Evolutionary conservation across 2,113 vertebrate genomes (phyloP).

Genomic region (Trochalopteron elliotii): DNA sequence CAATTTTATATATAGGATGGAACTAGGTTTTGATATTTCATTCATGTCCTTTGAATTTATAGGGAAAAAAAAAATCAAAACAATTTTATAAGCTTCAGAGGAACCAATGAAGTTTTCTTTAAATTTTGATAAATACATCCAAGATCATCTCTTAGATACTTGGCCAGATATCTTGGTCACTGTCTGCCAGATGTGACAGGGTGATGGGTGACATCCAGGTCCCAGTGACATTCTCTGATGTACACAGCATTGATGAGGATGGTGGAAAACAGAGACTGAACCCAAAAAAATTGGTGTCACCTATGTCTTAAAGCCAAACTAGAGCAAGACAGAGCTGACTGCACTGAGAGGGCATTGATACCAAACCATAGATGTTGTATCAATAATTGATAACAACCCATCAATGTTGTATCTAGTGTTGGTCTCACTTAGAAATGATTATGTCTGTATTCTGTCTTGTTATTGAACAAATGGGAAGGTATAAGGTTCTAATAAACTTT

Average conservation of each 20-base stretch:
- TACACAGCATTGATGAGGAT: neutral
- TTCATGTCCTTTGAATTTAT: neutral
- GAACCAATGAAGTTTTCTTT: neutral
- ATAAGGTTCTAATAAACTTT: neutral
- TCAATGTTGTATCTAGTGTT: neutral
- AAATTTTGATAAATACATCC: neutral
- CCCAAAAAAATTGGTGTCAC: neutral
- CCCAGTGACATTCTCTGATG: neutral
- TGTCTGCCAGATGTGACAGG: neutral
- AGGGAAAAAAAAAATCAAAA: rapidly evolving
- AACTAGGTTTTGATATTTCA: neutral
- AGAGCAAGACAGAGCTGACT: neutral
- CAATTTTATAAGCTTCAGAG: neutral
- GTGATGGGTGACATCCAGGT: too few species aligned
- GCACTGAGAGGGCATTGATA: rapidly evolving
- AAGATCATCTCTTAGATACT: neutral
- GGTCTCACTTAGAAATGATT: neutral
- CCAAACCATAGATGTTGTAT: neutral
- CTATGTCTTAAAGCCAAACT: neutral
- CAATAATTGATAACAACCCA: neutral
- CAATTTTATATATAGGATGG: neutral
- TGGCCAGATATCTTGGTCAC: neutral
- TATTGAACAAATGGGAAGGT: neutral
- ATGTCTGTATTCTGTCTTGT: neutral
- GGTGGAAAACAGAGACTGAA: neutral